Conservation (phyloP, 2,888 invertebrate species). For the Cynaeus angustus region DNA sequence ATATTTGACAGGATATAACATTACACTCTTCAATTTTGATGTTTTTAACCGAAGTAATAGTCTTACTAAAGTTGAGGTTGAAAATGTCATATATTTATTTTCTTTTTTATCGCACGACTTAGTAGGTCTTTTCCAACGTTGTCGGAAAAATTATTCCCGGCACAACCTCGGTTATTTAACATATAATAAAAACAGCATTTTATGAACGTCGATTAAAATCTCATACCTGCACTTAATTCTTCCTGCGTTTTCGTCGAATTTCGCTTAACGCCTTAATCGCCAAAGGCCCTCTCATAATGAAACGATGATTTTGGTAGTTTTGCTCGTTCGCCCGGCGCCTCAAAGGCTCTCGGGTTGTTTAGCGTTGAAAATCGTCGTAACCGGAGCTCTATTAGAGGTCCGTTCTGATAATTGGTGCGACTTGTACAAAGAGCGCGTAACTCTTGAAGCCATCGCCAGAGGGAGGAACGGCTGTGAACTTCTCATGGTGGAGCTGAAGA, state of each 20-base stretch:
- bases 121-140: no score
- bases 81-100: no score
- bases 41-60: no score
- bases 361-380: constrained; percentile 32
- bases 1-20: no score
- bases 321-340: neutral
- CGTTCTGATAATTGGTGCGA: constrained; percentile 38
- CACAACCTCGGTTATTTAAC: no score
- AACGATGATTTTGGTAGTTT: constrained; percentile 15
- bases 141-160: no score
- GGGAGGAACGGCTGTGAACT: constrained; percentile 44
- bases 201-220: no score
- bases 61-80: no score
- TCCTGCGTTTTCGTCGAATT: neutral
- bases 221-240: no score
- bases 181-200: no score
- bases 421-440: constrained; percentile 35
- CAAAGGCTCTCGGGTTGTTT: constrained; percentile 9
- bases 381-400: constrained; percentile 36
- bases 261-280: constrained; percentile 5
- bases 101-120: no score
- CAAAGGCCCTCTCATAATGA: constrained; percentile 1
- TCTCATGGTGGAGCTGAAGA: constrained; percentile 44
- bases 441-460: constrained; percentile 43
- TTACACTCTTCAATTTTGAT: no score